phyloP scores from a whole-genome alignment of 1,140 invertebrate genomes.

The Drosophila funebris region DNA sequence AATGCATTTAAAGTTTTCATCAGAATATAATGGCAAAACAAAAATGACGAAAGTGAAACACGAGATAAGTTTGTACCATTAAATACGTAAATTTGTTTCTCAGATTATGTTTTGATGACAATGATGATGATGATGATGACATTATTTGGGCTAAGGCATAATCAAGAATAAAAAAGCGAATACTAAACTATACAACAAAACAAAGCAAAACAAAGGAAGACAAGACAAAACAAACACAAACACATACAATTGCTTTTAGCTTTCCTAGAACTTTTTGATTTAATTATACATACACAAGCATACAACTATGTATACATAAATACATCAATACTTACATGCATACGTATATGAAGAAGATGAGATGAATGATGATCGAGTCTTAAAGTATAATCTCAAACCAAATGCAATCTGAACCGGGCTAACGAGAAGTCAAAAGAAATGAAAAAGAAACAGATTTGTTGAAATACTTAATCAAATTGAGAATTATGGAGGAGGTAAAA shows the following conservation, averaged over 20 bases:
- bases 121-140: slow-evolving; percentile 10
- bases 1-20: slow-evolving; percentile 31
- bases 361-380: slow-evolving; percentile 5
- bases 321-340: slow-evolving; percentile 19
- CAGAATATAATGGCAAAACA: neutral
- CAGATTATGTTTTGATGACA: slow-evolving; percentile 19
- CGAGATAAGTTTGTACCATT: slow-evolving; percentile 28
- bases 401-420: slow-evolving; percentile 33
- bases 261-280: slow-evolving; percentile 74
- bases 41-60: slow-evolving; percentile 13
- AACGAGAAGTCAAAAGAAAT: slow-evolving; percentile 27
- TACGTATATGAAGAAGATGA: neutral
- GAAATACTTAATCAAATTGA: slow-evolving; percentile 31
- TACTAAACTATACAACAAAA: slow-evolving; percentile 40
- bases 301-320: slow-evolving; percentile 6
- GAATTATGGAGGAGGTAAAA: slow-evolving; percentile 7
- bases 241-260: slow-evolving; percentile 79
- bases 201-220: slow-evolving; percentile 47
- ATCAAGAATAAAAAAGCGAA: slow-evolving; percentile 52
- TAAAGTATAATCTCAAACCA: slow-evolving; percentile 33
- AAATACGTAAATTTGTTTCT: slow-evolving; percentile 47
- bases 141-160: slow-evolving; percentile 38
- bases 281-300: slow-evolving; percentile 55
- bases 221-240: slow-evolving; percentile 44
- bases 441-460: slow-evolving; percentile 40